These are phyloP conservation scores for Sus cebifrons DNA, from an alignment of 2,797 vertebrate species.

Conservation along the genomic window DNA sequence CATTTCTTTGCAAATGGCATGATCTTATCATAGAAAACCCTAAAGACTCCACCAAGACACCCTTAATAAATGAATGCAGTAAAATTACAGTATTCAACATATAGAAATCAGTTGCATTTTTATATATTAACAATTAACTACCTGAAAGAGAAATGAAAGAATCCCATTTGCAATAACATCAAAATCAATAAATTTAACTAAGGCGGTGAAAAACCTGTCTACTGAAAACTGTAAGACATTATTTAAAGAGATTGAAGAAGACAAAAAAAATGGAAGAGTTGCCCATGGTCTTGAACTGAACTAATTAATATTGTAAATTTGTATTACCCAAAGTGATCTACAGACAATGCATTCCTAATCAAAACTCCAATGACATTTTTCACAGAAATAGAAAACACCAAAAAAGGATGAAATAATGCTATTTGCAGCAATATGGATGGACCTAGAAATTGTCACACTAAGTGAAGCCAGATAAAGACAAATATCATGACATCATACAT, in stretches of 20 bases:
- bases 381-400: not conserved
- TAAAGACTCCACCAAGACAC: not conserved
- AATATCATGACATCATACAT: too few species aligned
- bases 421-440: too few species aligned
- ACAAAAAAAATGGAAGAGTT: not conserved
- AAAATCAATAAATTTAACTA: conserved; percentile 13
- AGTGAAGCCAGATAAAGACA: too few species aligned
- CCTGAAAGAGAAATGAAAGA: conserved; percentile 18
- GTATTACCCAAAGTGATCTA: not conserved
- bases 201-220: not conserved
- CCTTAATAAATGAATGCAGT: not conserved
- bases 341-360: not conserved
- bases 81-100: conserved; percentile 14
- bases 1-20: not conserved
- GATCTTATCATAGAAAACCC: not conserved
- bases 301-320: not conserved
- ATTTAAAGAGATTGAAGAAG: not conserved
- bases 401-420: not conserved
- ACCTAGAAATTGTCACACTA: too few species aligned
- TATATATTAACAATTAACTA: not conserved
- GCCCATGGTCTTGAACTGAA: not conserved
- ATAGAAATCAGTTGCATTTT: not conserved
- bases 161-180: not conserved
- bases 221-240: not conserved
- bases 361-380: not conserved